Evolutionary conservation across 2,888 invertebrate species (phyloP), one percentile per base, ranked within the genome.

Genomic region (Thymelicus sylvestris): DNA sequence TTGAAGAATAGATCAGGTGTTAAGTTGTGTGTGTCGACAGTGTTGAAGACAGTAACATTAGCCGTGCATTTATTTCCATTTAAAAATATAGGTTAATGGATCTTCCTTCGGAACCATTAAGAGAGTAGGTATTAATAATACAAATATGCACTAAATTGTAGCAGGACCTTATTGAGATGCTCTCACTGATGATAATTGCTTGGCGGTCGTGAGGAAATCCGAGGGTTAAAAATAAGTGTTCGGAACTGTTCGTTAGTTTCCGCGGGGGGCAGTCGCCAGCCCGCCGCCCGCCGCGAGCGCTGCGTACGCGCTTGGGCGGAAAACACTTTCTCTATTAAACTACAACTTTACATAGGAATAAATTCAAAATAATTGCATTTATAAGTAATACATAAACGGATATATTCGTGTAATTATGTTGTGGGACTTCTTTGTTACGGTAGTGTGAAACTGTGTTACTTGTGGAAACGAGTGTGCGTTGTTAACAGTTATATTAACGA

Each of bases 81-180:
- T 84, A 82, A 80, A 81, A 86, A 90, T 89, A 88, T 92, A 83
- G 92, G 92, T 92, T 92, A 92, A 90, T 89, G 86, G 85, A 81
- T 83, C 83, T 80, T 81, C 76, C 83, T 82, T 84, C 85, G 81
- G 83, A 85, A 87, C 81, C 84, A 85, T 87, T 85, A 85, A 85
- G 84, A 88, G 87, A 85, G 83, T 83, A 84, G 74, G 77, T 79
- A 75, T 74, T 77, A 77, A 77, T 76, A 79, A 78, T 77, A 76
- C 73, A 69, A 74, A 73, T 67, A 71, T 62, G 57, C 48, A 71
- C 50, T 66, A 64, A 71, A 55, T 52, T 19, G 19, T 8, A 10
- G 31, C n/a, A 15, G 61, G 13, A 79, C 77, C 78, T 77, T 83
- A 76, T 70, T 69, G 62, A 69, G 12, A 61, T 72, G 70, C n/a